Conservation (phyloP, 2,888 invertebrate species). For the Dolichopus griseipennis region DNA sequence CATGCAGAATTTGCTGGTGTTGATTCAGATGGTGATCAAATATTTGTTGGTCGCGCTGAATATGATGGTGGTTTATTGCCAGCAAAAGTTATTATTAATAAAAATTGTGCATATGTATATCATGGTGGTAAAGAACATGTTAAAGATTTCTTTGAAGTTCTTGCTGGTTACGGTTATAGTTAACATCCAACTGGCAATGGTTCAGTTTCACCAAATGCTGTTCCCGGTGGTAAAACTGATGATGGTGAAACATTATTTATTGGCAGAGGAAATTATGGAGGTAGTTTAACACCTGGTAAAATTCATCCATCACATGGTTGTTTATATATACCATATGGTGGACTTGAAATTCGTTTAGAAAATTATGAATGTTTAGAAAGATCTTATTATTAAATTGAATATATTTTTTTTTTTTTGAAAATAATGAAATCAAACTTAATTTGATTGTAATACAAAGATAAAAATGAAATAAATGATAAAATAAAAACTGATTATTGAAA, state of each 20-base stretch:
- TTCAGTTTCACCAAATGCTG: conserved; percentile 48
- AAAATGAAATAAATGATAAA: too few species aligned
- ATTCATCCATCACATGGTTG: conserved; percentile 49
- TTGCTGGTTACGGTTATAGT: conserved; percentile 48
- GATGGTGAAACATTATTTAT: conserved; percentile 50
- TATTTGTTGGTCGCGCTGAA: conserved; percentile 44
- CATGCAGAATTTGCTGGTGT: conserved; percentile 39
- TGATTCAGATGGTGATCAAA: conserved; percentile 39
- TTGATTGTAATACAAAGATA: too few species aligned
- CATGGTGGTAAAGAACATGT: conserved; percentile 49
- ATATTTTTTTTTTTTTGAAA: too few species aligned
- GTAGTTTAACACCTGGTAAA: conserved; percentile 52
- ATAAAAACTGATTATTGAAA: too few species aligned
- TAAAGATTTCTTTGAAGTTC: conserved; percentile 47
- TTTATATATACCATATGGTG: conserved; percentile 46
- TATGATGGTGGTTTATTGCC: conserved; percentile 54
- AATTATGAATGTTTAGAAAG: conserved; percentile 41
- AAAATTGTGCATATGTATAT: conserved; percentile 49
- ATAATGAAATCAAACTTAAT: too few species aligned
- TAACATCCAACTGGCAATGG: conserved; percentile 47
- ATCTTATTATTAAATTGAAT: conserved; percentile 12
- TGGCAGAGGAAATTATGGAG: conserved; percentile 49
- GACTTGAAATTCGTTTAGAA: conserved; percentile 36
- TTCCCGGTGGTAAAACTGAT: conserved; percentile 43
- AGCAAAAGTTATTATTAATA: conserved; percentile 54